Base-by-base conservation (phyloP, 2,797 vertebrate genomes). In the Eulemur albifrons region DNA sequence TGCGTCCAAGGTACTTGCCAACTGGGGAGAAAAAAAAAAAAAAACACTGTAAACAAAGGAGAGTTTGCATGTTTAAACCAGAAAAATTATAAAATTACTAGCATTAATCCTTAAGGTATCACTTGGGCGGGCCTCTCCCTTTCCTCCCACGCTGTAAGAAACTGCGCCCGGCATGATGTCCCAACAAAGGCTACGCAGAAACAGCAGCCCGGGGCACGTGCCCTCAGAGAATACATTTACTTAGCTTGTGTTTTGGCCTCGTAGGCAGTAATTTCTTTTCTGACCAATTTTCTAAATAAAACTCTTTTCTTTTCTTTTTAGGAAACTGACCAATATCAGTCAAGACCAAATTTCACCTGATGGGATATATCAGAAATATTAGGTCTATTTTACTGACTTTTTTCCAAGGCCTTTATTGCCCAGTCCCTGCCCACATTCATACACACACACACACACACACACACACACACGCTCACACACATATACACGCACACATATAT, bases 281-380 rank as follows among this genome's bases (percentile, higher is more conserved):
- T 82, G 59, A 35, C 1, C 25, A 82, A 27, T 40, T 85, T 54
- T 61, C 59, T 75, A 94, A 7, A 65, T 11, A 95, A 91, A 57
- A 32, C 2, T 23, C 1, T 12, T 77, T 89, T 65, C 38, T 59
- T 59, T 59, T 59, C 57, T 59, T 73, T 59, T 88, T 50, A 54
- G 79, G 40, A 23, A 88, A 83, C 5, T 75, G 20, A 45, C 43
- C 54, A 21, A 13, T 52, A 73, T 83, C 23, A 32, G 23, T 88
- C 18, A 81, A 89, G 32, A 75, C 43, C 57, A 90, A 54, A 86
- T 65, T 75, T 93, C 23, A 95, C 8, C 27, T 77, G 43, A 84
- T 75, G 23, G 12, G 15, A 89, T 20, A 75, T 63, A 73, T 45
- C 5, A 75, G n/a, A 59, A 81, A 88, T 8, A 82, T 93, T 21